Percentiles rank a stretch among this genome's conserved stretches.
phyloP scores from a whole-genome alignment of 2,797 vertebrate species.

The Amblyraja radiata region DNA sequence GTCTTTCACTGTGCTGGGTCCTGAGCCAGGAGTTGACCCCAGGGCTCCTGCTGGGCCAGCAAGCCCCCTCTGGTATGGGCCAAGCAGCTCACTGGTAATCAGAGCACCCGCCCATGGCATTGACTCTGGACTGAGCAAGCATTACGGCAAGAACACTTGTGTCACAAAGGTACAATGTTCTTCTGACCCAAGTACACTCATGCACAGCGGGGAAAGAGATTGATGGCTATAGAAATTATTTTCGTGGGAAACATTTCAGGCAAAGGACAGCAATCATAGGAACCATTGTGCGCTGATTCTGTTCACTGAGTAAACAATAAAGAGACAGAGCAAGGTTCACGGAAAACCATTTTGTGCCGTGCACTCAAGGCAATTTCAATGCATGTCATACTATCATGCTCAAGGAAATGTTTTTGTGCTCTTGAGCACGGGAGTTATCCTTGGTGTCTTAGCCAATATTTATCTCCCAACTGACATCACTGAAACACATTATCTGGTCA shows the following conservation, averaged over 20 bases:
- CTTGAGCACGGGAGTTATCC: not conserved
- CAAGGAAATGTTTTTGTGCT: not conserved
- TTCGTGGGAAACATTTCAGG: not conserved
- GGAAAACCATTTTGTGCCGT: not conserved
- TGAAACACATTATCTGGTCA: not conserved
- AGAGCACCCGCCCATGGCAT: not conserved
- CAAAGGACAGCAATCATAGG: not conserved
- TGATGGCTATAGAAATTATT: not conserved
- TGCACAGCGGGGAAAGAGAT: not conserved
- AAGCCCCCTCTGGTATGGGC: not conserved
- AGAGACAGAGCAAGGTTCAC: not conserved
- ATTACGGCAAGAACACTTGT: not conserved
- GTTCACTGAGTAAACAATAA: constrained; percentile 6
- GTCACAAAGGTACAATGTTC: not conserved
- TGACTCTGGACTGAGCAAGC: not conserved
- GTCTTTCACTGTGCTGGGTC: no score
- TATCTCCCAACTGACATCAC: not conserved
- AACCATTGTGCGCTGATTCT: not conserved
- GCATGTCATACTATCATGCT: not conserved
- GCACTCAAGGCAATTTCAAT: not conserved
- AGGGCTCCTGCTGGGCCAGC: no score
- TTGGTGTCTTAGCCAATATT: not conserved
- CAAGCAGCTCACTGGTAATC: not conserved
- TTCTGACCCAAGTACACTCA: not conserved
- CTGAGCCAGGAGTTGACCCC: no score